Evolutionary conservation across 2,888 invertebrate genomes (phyloP).

Genomic region (Stratiomys singularior): DNA sequence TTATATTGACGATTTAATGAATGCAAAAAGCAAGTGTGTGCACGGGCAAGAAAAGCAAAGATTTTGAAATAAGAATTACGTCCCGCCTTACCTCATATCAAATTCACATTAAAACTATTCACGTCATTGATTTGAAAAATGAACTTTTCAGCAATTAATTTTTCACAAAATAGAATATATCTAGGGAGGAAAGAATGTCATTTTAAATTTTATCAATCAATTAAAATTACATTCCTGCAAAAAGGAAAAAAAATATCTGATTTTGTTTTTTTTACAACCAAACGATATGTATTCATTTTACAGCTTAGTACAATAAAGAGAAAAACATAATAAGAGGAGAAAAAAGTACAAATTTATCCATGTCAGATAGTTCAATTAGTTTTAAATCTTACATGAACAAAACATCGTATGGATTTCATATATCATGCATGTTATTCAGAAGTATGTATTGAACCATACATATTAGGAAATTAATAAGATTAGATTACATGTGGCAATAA

Average conservation of each 20-base stretch:
- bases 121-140: too few relatives aligned
- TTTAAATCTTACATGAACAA: conserved; percentile 49
- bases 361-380: conserved; percentile 53
- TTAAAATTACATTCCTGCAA: not conserved
- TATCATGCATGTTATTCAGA: conserved; percentile 23
- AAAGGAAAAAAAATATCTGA: not conserved
- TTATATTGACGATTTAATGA: too few relatives aligned
- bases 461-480: too few relatives aligned
- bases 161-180: too few relatives aligned
- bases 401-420: conserved; percentile 4
- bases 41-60: too few relatives aligned
- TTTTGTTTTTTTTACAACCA: not conserved
- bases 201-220: not conserved
- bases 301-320: conserved; percentile 1
- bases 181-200: conserved; percentile 14
- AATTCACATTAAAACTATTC: too few relatives aligned
- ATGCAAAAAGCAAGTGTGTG: too few relatives aligned
- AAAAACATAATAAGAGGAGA: not conserved
- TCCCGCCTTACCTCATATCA: too few relatives aligned
- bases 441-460: too few relatives aligned
- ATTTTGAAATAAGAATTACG: too few relatives aligned
- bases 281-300: not conserved
- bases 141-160: too few relatives aligned
- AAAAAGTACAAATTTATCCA: not conserved
- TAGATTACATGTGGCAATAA: too few relatives aligned